phyloP scores from a whole-genome alignment of 35 echinoderm and acorn worm genomes.

The Lytechinus variegatus region DNA sequence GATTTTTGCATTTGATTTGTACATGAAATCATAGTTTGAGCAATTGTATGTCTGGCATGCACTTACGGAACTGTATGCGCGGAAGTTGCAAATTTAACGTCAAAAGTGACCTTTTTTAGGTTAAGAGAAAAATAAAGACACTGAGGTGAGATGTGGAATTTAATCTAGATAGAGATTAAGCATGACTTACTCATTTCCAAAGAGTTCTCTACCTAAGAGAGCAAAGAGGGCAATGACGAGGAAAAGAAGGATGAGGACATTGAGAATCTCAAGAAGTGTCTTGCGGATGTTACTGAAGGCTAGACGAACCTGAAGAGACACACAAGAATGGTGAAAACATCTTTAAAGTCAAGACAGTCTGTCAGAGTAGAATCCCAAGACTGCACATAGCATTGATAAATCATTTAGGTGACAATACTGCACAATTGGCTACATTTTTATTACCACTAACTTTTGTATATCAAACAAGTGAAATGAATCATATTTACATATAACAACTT shows the following conservation, averaged over 20 bases:
- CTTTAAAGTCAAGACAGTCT: not conserved
- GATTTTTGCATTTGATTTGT: too few relatives aligned
- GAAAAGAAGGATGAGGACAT: constrained; percentile 87
- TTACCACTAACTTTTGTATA: too few relatives aligned
- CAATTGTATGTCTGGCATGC: too few relatives aligned
- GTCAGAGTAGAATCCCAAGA: not conserved
- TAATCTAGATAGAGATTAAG: not conserved
- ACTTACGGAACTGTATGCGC: too few relatives aligned
- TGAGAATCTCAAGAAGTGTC: constrained; percentile 83
- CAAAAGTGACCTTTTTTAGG: too few relatives aligned
- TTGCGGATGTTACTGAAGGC: constrained; percentile 89
- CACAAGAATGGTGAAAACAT: constrained; percentile 1
- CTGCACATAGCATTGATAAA: not conserved
- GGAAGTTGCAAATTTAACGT: too few relatives aligned
- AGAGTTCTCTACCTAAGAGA: constrained; percentile 85
- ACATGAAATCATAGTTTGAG: too few relatives aligned
- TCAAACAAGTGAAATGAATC: too few relatives aligned
- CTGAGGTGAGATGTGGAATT: not conserved
- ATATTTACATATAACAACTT: too few relatives aligned
- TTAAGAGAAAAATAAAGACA: not conserved
- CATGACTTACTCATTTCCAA: constrained; percentile 88
- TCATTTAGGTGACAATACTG: too few relatives aligned
- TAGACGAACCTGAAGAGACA: constrained; percentile 68
- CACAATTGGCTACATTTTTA: too few relatives aligned
- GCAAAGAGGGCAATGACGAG: constrained; percentile 93